Evolutionary conservation across 2,888 invertebrate species (phyloP).

Genomic region (Vandiemenella viatica): DNA sequence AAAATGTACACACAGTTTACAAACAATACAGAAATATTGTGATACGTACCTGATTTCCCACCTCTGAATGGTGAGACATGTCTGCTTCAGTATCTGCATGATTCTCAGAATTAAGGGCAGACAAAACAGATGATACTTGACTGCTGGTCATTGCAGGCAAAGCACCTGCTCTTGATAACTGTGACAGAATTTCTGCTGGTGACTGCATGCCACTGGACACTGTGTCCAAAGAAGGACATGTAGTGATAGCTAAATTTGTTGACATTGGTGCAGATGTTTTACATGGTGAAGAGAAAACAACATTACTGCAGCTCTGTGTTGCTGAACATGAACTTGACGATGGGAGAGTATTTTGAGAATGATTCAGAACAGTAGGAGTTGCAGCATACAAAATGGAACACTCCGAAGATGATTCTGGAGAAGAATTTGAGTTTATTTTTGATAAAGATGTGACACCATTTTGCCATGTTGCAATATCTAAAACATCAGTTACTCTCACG

Average conservation of each 20-base stretch:
- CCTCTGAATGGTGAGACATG: constrained; percentile 6
- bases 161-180: constrained; percentile 10
- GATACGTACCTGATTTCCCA: constrained; percentile 7
- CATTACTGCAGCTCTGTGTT: not conserved
- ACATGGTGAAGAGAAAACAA: not conserved
- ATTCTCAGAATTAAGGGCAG: constrained; percentile 14
- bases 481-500: too few relatives aligned
- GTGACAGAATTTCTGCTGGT: constrained; percentile 12
- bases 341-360: not conserved
- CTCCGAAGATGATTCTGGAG: not conserved
- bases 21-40: too few relatives aligned
- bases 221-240: not conserved
- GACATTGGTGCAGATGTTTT: not conserved
- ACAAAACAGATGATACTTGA: constrained; percentile 17
- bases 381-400: not conserved
- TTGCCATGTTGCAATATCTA: not conserved
- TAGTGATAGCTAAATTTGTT: not conserved
- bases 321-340: not conserved
- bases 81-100: constrained; percentile 10
- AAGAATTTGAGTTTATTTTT: not conserved
- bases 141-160: constrained; percentile 17
- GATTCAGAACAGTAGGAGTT: not conserved
- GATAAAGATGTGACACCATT: not conserved
- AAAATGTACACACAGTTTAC: too few relatives aligned
- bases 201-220: constrained; percentile 7